Conservation (phyloP, 2,113 vertebrate genomes). For the Cinclus mexicanus region DNA sequence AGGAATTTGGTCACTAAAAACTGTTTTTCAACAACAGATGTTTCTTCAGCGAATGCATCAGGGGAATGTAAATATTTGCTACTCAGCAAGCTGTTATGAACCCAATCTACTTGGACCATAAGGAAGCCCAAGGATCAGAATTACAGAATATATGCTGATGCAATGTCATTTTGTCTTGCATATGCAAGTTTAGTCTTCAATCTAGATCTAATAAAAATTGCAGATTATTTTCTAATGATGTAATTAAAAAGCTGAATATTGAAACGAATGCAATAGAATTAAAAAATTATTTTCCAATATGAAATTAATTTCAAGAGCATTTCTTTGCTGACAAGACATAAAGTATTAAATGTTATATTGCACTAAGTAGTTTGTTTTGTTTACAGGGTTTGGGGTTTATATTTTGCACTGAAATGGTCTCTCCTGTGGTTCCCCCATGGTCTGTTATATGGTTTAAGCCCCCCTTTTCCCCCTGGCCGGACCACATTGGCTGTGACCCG, state of each 20-base stretch:
- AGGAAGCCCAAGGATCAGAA: not conserved
- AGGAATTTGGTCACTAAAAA: not conserved
- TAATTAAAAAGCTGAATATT: not conserved
- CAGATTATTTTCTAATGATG: not conserved
- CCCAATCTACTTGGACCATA: not conserved
- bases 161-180: not conserved
- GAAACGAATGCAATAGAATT: not conserved
- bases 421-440: no score
- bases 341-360: not conserved
- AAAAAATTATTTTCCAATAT: not conserved
- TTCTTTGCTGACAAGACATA: not conserved
- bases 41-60: not conserved
- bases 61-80: not conserved
- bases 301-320: not conserved
- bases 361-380: no score
- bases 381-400: no score
- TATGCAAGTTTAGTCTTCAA: not conserved
- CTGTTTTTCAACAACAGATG: not conserved
- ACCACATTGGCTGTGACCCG: no score
- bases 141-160: not conserved
- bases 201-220: not conserved
- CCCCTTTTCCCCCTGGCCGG: no score
- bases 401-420: no score
- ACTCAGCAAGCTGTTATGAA: not conserved
- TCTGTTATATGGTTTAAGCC: no score